phyloP scores from a whole-genome alignment of 2,113 vertebrate species.

The Corydoras sp. region DNA sequence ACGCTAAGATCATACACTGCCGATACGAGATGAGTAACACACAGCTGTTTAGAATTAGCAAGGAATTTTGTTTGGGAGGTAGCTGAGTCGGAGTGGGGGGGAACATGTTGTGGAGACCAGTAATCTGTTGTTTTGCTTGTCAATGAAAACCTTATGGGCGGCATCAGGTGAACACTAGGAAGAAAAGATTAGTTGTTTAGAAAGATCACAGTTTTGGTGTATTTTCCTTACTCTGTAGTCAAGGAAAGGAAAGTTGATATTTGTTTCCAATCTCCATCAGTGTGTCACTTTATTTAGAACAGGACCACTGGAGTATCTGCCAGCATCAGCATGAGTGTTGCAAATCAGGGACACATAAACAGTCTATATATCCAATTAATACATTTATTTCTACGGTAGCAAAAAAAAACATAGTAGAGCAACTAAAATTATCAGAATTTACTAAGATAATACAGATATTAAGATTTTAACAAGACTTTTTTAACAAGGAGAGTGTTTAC shows the following conservation, averaged over 20 bases:
- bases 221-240: not conserved
- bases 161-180: constrained; percentile 33
- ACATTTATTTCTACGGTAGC: no score
- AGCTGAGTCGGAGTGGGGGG: constrained; percentile 8
- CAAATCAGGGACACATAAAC: not conserved
- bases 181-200: not conserved
- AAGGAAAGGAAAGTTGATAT: not conserved
- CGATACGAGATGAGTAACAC: constrained; percentile 33
- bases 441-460: no score
- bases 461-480: no score
- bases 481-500: no score
- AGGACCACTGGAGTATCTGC: not conserved
- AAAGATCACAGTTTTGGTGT: constrained; percentile 2
- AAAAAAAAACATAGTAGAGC: no score
- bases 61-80: constrained; percentile 45
- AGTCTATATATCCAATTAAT: not conserved
- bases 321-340: not conserved
- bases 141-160: constrained; percentile 37
- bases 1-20: constrained; percentile 29
- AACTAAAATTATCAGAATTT: no score
- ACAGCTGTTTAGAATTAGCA: constrained; percentile 44
- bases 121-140: constrained; percentile 38
- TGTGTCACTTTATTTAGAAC: not conserved
- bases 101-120: constrained; percentile 36
- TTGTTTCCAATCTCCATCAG: constrained; percentile 1